phyloP scores from a whole-genome alignment of 2,888 invertebrate genomes.

The Chalcosyrphus nemorum region DNA sequence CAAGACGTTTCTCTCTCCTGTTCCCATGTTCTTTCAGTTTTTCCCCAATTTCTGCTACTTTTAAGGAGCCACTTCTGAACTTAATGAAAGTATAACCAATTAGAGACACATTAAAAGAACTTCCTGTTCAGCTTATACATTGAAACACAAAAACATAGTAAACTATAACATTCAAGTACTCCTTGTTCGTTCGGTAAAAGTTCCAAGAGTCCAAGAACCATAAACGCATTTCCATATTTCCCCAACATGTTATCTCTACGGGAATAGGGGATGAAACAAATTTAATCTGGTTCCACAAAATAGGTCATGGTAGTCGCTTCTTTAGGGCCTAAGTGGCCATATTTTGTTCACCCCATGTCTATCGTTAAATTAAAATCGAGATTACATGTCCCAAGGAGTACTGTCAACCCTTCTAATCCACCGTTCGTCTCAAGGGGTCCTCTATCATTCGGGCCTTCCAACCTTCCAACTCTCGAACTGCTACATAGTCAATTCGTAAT shows the following conservation, averaged over 20 bases:
- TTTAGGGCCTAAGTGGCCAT: background rate
- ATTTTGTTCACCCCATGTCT: conserved; percentile 1
- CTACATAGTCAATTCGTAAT: conserved; percentile 16
- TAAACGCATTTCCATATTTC: background rate
- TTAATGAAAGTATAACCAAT: too few relatives aligned
- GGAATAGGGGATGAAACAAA: background rate
- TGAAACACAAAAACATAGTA: too few relatives aligned
- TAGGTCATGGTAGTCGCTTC: background rate
- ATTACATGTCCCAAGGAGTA: conserved; percentile 9
- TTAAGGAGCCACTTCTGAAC: too few relatives aligned
- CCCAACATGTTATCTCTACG: background rate
- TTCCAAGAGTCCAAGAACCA: background rate
- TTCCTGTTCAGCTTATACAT: too few relatives aligned
- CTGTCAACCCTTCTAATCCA: background rate
- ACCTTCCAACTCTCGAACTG: conserved; percentile 7
- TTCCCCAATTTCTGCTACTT: too few relatives aligned
- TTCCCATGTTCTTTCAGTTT: too few relatives aligned
- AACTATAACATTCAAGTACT: too few relatives aligned
- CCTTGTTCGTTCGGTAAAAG: too few relatives aligned
- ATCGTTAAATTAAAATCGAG: conserved; percentile 7
- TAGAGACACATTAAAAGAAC: too few relatives aligned
- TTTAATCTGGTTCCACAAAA: background rate
- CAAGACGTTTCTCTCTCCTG: too few relatives aligned
- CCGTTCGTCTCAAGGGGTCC: background rate
- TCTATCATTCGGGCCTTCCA: too few relatives aligned